Conservation (phyloP, 2,113 vertebrate species). For the Onychostruthus taczanowskii region DNA sequence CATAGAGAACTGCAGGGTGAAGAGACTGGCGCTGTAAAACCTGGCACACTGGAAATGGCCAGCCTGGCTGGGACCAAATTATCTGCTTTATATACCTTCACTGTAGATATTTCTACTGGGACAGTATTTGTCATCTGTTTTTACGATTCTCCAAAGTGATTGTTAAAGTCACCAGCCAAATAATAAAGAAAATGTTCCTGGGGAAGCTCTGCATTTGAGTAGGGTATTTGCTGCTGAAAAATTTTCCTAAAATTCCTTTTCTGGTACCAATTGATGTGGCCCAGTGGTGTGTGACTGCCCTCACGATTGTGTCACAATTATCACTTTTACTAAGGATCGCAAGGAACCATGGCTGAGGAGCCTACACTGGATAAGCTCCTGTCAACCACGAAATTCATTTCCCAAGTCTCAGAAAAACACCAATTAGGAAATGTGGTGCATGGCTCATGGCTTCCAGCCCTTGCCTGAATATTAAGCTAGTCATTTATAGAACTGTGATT, state of each 20-base stretch:
- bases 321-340: not conserved
- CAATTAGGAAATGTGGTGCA: not conserved
- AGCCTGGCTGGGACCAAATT: not conserved
- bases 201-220: not conserved
- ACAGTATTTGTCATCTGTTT: not conserved
- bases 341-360: not conserved
- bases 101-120: not conserved
- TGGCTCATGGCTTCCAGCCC: not conserved
- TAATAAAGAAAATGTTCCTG: not conserved
- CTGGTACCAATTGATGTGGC: not conserved
- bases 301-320: not conserved
- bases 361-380: not conserved
- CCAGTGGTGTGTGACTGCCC: accelerated
- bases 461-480: not conserved
- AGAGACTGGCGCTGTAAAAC: not conserved
- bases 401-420: not conserved
- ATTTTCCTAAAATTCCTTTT: not conserved
- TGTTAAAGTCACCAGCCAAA: not conserved
- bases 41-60: not conserved
- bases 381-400: not conserved
- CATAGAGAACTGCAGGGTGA: not conserved
- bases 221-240: not conserved
- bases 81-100: not conserved
- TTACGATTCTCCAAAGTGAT: not conserved
- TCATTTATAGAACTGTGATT: not conserved